Conservation (phyloP, 2,888 invertebrate species). For the Hypomecis atomaria region DNA sequence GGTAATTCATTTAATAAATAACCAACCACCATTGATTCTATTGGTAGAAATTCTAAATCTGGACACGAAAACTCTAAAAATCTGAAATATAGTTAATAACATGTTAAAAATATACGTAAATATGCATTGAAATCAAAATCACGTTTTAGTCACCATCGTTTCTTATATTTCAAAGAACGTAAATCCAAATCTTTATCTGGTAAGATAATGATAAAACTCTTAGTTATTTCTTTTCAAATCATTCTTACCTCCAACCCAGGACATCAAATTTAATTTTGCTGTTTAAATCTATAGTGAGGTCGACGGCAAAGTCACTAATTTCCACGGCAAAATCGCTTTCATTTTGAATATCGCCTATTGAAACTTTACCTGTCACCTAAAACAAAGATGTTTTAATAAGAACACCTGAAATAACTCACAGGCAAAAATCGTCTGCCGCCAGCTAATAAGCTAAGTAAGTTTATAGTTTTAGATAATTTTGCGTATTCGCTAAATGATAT, state of each 20-base stretch:
- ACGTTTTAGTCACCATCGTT: neutral
- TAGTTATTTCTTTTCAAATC: neutral
- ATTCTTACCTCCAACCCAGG: conserved; percentile 57
- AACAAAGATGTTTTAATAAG: neutral
- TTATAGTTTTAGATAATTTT: too few species aligned
- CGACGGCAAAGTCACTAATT: conserved; percentile 55
- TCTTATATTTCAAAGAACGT: too few species aligned
- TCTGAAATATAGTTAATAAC: conserved; percentile 40
- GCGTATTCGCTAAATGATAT: too few species aligned
- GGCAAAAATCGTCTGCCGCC: neutral
- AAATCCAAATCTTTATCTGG: too few species aligned
- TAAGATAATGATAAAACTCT: too few species aligned
- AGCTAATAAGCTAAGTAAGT: too few species aligned
- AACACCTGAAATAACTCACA: neutral
- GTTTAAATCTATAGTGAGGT: conserved; percentile 42
- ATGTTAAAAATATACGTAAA: too few species aligned
- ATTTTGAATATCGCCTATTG: conserved; percentile 6
- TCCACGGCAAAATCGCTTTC: conserved; percentile 54
- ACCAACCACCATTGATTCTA: conserved; percentile 50
- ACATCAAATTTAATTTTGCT: conserved; percentile 36
- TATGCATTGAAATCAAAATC: neutral
- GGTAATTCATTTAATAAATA: conserved; percentile 56
- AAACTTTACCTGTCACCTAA: conserved; percentile 42
- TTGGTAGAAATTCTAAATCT: conserved; percentile 9
- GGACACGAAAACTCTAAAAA: conserved; percentile 42